phyloP scores from a whole-genome alignment of 2,113 vertebrate genomes.

The Neopipo cinnamomea region DNA sequence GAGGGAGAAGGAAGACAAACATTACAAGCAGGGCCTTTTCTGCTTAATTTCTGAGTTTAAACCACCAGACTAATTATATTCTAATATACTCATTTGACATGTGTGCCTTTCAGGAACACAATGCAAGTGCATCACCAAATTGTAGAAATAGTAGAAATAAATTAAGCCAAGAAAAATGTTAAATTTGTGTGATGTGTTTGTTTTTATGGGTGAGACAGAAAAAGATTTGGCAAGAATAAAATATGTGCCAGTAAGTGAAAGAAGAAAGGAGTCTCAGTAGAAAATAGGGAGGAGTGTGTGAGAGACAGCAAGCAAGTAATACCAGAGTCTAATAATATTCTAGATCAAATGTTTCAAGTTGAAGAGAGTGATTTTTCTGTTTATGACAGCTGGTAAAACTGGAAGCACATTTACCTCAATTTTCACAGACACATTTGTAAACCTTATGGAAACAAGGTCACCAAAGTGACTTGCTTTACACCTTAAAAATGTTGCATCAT shows the following conservation, averaged over 20 bases:
- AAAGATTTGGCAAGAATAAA: neutral
- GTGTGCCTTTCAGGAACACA: neutral
- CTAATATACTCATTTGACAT: neutral
- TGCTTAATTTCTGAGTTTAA: neutral
- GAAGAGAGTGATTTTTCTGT: neutral
- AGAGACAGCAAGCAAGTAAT: neutral
- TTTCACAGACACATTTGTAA: neutral
- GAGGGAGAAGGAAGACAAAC: neutral
- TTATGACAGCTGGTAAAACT: neutral
- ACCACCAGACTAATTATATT: neutral
- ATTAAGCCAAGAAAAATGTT: neutral
- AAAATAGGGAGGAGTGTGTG: neutral
- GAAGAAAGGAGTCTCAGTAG: neutral
- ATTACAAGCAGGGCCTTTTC: neutral
- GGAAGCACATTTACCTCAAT: neutral
- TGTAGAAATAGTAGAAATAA: neutral
- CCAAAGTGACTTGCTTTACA: neutral
- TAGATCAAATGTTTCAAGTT: neutral
- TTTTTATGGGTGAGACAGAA: neutral
- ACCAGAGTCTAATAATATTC: neutral
- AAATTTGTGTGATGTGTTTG: neutral
- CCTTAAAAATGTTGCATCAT: neutral
- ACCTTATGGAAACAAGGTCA: neutral
- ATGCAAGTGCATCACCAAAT: neutral
- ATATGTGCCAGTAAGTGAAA: neutral